Conservation (phyloP, 2,888 invertebrate genomes). For the Loripinus fragilis region DNA sequence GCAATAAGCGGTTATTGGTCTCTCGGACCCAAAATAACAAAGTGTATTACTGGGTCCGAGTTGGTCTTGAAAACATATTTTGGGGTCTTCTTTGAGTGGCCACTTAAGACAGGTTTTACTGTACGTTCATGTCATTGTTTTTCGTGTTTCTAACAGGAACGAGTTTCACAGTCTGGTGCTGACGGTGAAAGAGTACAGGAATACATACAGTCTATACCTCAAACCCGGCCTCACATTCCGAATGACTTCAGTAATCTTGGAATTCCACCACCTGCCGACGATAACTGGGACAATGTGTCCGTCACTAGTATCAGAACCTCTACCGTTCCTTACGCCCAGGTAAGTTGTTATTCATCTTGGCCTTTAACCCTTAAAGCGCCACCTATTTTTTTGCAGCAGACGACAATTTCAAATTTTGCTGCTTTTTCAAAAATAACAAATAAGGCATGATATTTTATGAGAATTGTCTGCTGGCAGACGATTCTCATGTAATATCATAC, state of each 20-base stretch:
- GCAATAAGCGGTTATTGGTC: too few relatives aligned
- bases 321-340: conserved; percentile 80
- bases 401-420: too few relatives aligned
- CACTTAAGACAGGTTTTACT: too few relatives aligned
- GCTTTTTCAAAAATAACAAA: too few relatives aligned
- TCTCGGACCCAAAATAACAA: too few relatives aligned
- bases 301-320: conserved; percentile 81
- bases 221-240: conserved; percentile 62
- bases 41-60: too few relatives aligned
- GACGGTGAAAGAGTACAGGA: conserved; percentile 78
- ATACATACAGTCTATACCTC: conserved; percentile 75
- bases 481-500: too few relatives aligned
- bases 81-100: too few relatives aligned
- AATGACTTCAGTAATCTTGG: conserved; percentile 82
- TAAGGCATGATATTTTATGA: too few relatives aligned
- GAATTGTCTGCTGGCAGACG: too few relatives aligned
- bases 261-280: conserved; percentile 60
- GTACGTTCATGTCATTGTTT: neutral
- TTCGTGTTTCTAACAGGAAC: conserved; percentile 61
- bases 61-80: too few relatives aligned
- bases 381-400: neutral
- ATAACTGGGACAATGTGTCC: conserved; percentile 78
- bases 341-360: conserved; percentile 59
- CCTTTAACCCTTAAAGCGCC: too few relatives aligned
- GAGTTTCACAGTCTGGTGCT: conserved; percentile 64